Evolutionary conservation across 2,888 invertebrate genomes (phyloP).

Genomic region (Hipparchia sbordonii): DNA sequence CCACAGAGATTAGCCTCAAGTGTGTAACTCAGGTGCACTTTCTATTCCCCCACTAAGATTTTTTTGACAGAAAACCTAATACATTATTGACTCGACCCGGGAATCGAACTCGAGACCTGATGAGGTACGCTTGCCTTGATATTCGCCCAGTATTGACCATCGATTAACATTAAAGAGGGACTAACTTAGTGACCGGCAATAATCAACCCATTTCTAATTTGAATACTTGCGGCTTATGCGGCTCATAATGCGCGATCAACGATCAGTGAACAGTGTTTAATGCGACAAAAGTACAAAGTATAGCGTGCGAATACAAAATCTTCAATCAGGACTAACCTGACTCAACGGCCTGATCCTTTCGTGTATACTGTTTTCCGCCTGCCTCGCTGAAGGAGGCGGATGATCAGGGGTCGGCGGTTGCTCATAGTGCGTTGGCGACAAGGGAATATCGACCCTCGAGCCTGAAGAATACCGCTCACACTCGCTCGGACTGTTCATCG

Average conservation of each 20-base stretch:
- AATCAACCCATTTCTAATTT: too few species aligned
- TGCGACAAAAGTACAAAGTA: slow-evolving; percentile 7
- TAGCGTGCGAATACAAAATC: slow-evolving; percentile 25
- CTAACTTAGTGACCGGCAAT: too few species aligned
- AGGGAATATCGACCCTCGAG: slow-evolving; percentile 83
- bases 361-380: slow-evolving; percentile 94
- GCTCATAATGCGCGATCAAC: neutral
- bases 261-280: neutral
- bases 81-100: too few species aligned
- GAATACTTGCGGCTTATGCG: neutral
- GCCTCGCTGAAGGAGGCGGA: slow-evolving; percentile 94
- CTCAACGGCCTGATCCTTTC: slow-evolving; percentile 94
- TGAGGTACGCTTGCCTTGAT: too few species aligned
- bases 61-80: too few species aligned
- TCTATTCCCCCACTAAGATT: too few species aligned
- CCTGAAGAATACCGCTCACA: slow-evolving; percentile 73
- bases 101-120: too few species aligned
- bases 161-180: too few species aligned
- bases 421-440: slow-evolving; percentile 94
- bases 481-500: slow-evolving; percentile 78
- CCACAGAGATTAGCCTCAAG: too few species aligned
- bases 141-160: too few species aligned
- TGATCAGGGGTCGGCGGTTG: slow-evolving; percentile 97
- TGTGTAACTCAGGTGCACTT: too few species aligned
- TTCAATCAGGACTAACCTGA: slow-evolving; percentile 87